Evolutionary conservation across 2,113 vertebrate species (phyloP).

Genomic region (Calyptommatus sinebrachiatus): DNA sequence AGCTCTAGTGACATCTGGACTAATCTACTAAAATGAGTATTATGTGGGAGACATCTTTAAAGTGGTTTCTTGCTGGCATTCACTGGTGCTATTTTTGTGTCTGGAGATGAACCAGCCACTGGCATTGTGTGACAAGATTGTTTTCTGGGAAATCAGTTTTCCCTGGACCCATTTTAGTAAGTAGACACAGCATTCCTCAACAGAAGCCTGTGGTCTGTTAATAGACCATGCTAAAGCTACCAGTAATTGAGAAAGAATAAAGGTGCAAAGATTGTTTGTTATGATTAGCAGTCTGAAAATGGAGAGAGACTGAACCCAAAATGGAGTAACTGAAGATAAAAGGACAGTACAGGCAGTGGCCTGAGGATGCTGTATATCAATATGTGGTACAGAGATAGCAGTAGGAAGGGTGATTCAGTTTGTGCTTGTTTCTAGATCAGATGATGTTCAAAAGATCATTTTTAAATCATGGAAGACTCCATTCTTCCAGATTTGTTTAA

Average conservation of each 20-base stretch:
- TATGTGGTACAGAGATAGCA: background rate
- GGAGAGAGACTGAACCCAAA: background rate
- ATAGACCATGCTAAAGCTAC: too few species aligned
- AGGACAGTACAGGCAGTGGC: background rate
- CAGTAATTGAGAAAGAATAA: background rate
- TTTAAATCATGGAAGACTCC: background rate
- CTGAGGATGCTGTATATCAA: background rate
- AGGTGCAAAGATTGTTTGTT: background rate
- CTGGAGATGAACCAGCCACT: too few species aligned
- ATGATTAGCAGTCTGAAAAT: background rate
- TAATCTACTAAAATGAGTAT: too few species aligned
- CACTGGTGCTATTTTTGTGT: too few species aligned
- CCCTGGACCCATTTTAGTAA: too few species aligned
- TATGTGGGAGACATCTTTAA: too few species aligned
- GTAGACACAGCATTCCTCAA: too few species aligned
- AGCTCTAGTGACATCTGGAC: too few species aligned
- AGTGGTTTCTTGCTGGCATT: too few species aligned
- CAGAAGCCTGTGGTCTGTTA: too few species aligned
- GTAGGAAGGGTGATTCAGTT: background rate
- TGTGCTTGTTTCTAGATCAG: background rate
- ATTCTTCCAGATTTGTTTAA: background rate
- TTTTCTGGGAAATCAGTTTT: too few species aligned
- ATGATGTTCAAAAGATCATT: background rate
- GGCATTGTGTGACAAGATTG: too few species aligned
- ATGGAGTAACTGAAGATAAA: background rate